Base-by-base conservation (phyloP, 1,140 invertebrate species). In the Amphibalanus amphitrite region DNA sequence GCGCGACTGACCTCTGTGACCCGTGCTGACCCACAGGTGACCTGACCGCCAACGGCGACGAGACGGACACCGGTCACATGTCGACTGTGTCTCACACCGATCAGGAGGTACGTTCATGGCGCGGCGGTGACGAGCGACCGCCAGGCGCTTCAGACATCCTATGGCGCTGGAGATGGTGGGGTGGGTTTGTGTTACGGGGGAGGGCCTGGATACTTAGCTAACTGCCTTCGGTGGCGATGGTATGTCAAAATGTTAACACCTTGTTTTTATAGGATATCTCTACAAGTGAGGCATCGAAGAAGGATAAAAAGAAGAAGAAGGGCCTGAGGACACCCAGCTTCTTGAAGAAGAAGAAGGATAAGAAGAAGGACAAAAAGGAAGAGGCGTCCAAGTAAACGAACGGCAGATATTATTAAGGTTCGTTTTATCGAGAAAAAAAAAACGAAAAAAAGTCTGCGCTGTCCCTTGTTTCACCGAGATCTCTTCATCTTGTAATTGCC, bases 221-320 rank as follows among this genome's bases (percentile, higher is more conserved):
- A 23, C 26, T 65, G 6, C n/a, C 23, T 6, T 6, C 26, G 26
- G 64, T 10, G 64, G 64, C n/a, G 6, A 65, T 6, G 20, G 20
- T 10, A 65, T 10, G 64, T 65, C n/a, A 15, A 6, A 65, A 4
- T 65, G 4, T 65, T 6, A 6, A 15, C 23, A 6, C 26, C 6
- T 6, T 23, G 23, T 65, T 3, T 65, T 25, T 65, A 6, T 25
- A 65, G 64, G 64, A 65, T 23, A 25, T 65, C 23, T 65, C 64
- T 6, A 65, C 64, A 6, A 65, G 64, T 26, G 64, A 65, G 20
- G 64, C 64, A 6, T 65, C 64, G 23, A 65, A 65, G 64, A 65
- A 65, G 64, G 64, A 65, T 25, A 65, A 65, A 26, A 65, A 65
- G 64, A 65, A 65, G 64, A 65, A 65, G 64, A 65, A 65, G 26